Conservation (phyloP, 1,140 invertebrate species). For the Macrosteles quadrilineatus region DNA sequence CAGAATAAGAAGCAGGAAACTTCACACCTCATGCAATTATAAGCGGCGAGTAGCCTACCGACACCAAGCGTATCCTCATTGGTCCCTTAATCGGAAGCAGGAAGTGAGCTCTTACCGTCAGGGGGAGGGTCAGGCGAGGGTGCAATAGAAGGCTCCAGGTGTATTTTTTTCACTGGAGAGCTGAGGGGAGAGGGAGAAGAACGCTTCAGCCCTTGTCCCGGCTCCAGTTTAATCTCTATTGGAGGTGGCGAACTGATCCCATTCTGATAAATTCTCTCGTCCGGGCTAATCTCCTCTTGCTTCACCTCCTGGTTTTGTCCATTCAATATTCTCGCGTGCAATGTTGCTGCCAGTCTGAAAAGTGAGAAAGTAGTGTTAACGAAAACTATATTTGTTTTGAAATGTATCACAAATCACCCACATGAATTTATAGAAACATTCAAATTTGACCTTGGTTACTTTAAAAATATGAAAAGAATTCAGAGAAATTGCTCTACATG, state of each 20-base stretch:
- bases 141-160: conserved; percentile 34
- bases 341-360: conserved; percentile 69
- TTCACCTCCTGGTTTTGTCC: conserved; percentile 44
- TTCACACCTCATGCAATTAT: too few relatives aligned
- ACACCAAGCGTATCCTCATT: too few relatives aligned
- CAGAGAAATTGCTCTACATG: too few relatives aligned
- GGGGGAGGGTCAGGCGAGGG: conserved; percentile 27
- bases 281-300: conserved; percentile 36
- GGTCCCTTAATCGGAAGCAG: too few relatives aligned
- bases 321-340: conserved; percentile 75
- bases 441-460: too few relatives aligned
- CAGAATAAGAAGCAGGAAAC: too few relatives aligned
- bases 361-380: not conserved
- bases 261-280: conserved; percentile 32
- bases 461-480: too few relatives aligned
- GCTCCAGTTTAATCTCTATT: conserved; percentile 40
- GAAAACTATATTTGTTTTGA: too few relatives aligned
- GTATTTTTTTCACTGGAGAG: conserved; percentile 37
- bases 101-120: conserved; percentile 38
- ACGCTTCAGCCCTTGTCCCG: conserved; percentile 30
- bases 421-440: too few relatives aligned
- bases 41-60: too few relatives aligned
- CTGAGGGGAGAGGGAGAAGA: conserved; percentile 20
- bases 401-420: too few relatives aligned
- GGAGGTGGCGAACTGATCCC: not conserved